Base-by-base conservation (phyloP, 2,888 invertebrate species). In the Agrochola circellaris region DNA sequence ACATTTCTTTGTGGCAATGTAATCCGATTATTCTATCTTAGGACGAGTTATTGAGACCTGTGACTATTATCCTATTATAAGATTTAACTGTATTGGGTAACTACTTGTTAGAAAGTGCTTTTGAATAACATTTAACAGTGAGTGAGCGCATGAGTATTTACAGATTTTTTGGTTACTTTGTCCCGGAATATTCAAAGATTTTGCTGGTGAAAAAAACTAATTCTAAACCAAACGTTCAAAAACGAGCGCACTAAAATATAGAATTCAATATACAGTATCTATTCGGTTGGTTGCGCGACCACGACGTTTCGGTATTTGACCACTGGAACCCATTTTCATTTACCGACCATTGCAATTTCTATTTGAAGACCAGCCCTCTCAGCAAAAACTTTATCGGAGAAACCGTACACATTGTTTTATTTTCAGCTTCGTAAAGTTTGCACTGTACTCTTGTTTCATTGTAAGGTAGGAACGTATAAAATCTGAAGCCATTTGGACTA, bases 21-120 rank as follows among this genome's bases (percentile, higher is more conserved):
- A 94, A 94, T 93, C 92, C 90, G 93, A 93, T 95, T 93, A 93
- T 89, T 90, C 84, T 88, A 90, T 92, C 91, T 91, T 78, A 83
- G 72, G 68, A 84, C 78, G 90, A 92, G 91, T 91, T 93, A 93
- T 91, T 87, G 91, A 89, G 90, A 83, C 81, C 85, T 78, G 79
- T 82, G 81, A 88, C 85, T 86, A 83, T 81, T 82, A 87, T 84
- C 86, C 79, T 78, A 85, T 89, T 86, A 89, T 88, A 76, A 69
- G 76, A 84, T 87, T 82, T 73, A 67, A 81, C 73, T 79, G 66
- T 77, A 83, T 79, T 71, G 60, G 68, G 78, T 83, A 79, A 83
- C 81, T 69, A 68, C 75, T 76, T 75, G 58, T 76, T 74, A 67
- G 79, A 84, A 81, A 76, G 81, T 61, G 61, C 13, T 60, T 65